Evolutionary conservation across 2,797 vertebrate species (phyloP).

Genomic region (Tiaroga cobitis): DNA sequence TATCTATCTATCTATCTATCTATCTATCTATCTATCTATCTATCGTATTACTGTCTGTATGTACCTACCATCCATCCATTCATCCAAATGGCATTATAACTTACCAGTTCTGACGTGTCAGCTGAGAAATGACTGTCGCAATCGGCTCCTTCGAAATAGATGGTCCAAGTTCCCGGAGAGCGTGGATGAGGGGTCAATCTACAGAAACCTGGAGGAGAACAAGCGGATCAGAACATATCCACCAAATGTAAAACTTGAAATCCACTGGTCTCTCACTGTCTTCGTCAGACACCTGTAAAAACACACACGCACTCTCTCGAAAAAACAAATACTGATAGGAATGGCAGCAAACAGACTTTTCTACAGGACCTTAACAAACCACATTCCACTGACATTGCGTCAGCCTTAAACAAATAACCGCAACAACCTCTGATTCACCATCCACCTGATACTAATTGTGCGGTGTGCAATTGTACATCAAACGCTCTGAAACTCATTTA

Average conservation of each 20-base stretch:
- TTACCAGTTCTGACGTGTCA: conserved; percentile 88
- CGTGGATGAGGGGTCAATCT: conserved; percentile 87
- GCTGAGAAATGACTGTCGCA: conserved; percentile 89
- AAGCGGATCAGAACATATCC: conserved; percentile 18
- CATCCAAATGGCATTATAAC: conserved; percentile 51
- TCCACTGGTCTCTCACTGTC: background rate
- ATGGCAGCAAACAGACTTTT: conserved; percentile 40
- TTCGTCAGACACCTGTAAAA: conserved; percentile 5
- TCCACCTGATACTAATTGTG: conserved; percentile 16
- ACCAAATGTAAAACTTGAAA: background rate
- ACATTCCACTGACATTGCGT: conserved; percentile 55
- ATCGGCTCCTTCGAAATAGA: conserved; percentile 95
- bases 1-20: background rate
- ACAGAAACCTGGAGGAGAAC: conserved; percentile 84
- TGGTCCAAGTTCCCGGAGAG: conserved; percentile 94
- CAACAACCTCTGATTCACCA: background rate
- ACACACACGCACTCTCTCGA: conserved; percentile 16
- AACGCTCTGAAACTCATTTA: background rate
- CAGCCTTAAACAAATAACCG: conserved; percentile 50
- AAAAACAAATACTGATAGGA: conserved; percentile 45
- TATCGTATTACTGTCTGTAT: no score
- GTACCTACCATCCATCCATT: no score
- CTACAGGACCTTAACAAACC: conserved; percentile 34
- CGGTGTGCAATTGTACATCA: background rate
- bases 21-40: background rate